Evolutionary conservation across 1,140 invertebrate species (phyloP).

Genomic region (Hirudo medicinalis): DNA sequence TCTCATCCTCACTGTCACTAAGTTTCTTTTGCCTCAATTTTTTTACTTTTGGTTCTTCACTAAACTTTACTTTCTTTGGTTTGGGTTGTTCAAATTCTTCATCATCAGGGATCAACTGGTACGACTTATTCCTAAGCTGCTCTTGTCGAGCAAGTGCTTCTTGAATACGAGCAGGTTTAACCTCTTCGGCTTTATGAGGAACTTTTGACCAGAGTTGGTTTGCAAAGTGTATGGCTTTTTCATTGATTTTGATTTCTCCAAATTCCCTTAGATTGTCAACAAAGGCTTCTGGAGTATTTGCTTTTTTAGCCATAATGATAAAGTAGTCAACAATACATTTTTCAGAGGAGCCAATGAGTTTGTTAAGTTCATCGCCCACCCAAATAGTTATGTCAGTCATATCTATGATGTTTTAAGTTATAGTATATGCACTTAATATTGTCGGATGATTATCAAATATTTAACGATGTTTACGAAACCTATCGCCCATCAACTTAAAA

Average conservation of each 20-base stretch:
- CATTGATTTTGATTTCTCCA: constrained; percentile 42
- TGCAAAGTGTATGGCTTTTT: constrained; percentile 37
- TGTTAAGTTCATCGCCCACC: constrained; percentile 46
- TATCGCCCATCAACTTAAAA: no score
- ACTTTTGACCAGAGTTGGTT: constrained; percentile 40
- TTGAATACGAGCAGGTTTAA: constrained; percentile 30
- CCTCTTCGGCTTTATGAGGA: constrained; percentile 28
- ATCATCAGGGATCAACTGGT: constrained; percentile 38
- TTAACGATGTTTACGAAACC: no score
- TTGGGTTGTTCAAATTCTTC: constrained; percentile 34
- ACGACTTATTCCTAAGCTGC: constrained; percentile 40
- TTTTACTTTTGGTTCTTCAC: constrained; percentile 40
- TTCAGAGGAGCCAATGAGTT: constrained; percentile 47
- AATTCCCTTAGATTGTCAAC: constrained; percentile 42
- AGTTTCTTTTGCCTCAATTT: constrained; percentile 37
- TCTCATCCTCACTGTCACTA: constrained; percentile 22
- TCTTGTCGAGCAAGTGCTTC: constrained; percentile 35
- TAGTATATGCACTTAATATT: no score
- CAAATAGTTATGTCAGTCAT: constrained; percentile 28
- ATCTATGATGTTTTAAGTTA: no score
- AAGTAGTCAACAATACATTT: constrained; percentile 45
- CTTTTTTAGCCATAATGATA: constrained; percentile 42
- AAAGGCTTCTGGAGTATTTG: constrained; percentile 38
- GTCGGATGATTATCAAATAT: no score
- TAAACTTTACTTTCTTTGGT: constrained; percentile 30